Evolutionary conservation across 2,888 invertebrate species (phyloP).

Genomic region (Junonia oenone): DNA sequence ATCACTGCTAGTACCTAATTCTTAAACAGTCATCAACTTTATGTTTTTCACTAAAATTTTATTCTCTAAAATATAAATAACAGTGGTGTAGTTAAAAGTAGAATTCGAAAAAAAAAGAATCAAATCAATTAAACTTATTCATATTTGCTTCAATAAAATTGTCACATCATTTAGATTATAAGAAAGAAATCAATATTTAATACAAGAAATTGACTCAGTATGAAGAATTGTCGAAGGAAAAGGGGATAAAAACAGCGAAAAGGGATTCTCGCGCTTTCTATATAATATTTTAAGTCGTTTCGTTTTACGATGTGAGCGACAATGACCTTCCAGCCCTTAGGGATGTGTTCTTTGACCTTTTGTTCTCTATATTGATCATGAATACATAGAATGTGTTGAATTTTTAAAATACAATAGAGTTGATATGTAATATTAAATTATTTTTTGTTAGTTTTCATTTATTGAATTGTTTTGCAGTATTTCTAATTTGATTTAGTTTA

Average conservation of each 20-base stretch:
- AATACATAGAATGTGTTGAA: not conserved
- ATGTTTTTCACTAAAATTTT: too few species aligned
- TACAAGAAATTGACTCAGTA: not conserved
- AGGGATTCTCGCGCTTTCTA: slow-evolving; percentile 7
- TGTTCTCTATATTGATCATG: slow-evolving; percentile 16
- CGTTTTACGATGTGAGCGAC: slow-evolving; percentile 25
- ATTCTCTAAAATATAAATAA: too few species aligned
- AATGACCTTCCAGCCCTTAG: slow-evolving; percentile 28
- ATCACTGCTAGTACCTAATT: too few species aligned
- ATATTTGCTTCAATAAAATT: not conserved
- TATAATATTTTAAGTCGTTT: slow-evolving; percentile 21
- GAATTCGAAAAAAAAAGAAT: not conserved
- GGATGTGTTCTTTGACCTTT: slow-evolving; percentile 21
- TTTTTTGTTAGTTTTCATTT: too few species aligned
- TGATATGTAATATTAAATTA: too few species aligned
- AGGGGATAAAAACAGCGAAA: slow-evolving; percentile 7
- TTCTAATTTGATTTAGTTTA: not conserved
- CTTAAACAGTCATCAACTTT: too few species aligned
- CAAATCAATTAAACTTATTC: not conserved
- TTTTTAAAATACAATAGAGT: not conserved
- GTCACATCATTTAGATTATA: too few species aligned
- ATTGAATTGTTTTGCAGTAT: too few species aligned
- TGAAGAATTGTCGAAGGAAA: not conserved
- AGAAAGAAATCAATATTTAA: not conserved
- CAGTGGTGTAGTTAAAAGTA: too few species aligned